These are phyloP conservation scores for Bhutanitis thaidina DNA, from an alignment of 2,888 invertebrate genomes.

Conservation along the genomic window DNA sequence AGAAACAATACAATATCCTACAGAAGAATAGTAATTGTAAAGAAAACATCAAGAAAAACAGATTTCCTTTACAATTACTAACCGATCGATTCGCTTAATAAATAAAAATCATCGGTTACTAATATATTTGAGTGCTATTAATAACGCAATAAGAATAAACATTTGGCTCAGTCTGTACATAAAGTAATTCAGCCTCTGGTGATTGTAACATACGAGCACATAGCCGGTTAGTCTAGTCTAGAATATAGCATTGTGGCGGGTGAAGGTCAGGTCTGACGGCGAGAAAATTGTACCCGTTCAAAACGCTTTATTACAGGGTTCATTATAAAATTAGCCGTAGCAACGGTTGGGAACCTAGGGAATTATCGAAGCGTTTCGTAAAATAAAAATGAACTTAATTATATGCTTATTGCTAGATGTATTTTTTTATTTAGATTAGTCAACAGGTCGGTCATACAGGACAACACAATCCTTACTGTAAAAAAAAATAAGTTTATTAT, in stretches of 20 bases:
- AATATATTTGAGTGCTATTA: not conserved
- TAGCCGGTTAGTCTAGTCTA: conserved; percentile 14
- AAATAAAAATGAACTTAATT: conserved; percentile 4
- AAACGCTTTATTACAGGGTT: conserved; percentile 13
- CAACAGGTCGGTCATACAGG: too few species aligned
- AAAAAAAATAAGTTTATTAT: too few species aligned
- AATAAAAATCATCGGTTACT: not conserved
- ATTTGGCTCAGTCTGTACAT: not conserved
- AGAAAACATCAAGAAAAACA: too few species aligned
- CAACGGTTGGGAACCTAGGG: not conserved
- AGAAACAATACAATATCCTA: too few species aligned
- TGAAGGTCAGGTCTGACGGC: conserved; percentile 15
- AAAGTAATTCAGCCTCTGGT: conserved; percentile 13
- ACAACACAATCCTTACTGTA: too few species aligned
- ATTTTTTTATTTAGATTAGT: not conserved
- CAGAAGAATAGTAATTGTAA: too few species aligned
- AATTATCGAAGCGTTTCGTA: not conserved
- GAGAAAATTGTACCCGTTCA: conserved; percentile 16
- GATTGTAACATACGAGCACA: conserved; percentile 5
- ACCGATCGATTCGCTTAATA: too few species aligned
- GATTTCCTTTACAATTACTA: too few species aligned
- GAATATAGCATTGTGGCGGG: conserved; percentile 5
- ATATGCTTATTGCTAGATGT: not conserved
- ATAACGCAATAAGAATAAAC: not conserved
- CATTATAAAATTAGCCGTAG: conserved; percentile 13